Evolutionary conservation across 2,888 invertebrate genomes (phyloP), one percentile per base, ranked within the genome.

Genomic region (Temnothorax unifasciatus): DNA sequence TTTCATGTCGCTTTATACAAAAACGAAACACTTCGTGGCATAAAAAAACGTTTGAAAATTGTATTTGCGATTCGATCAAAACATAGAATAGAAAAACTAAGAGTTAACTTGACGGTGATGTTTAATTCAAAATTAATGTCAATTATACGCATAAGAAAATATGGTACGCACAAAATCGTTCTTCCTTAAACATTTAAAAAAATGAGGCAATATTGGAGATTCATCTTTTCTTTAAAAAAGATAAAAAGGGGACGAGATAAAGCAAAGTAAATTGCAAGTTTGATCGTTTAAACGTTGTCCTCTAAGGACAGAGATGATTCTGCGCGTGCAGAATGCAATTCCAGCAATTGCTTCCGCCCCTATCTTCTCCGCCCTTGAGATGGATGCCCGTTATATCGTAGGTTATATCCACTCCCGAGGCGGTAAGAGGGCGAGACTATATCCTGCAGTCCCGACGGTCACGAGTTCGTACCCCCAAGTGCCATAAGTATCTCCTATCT

Each of bases 401-500:
- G 82, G 86, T 76, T 85, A 85, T 85, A 87, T 86, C 77, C 82
- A 57, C 38, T 69, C 82, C 73, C 69, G 83, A 71, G 83, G 84
- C 52, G 54, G 52, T 47, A 71, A 66, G 54, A 77, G 84, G 75
- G 81, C 82, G 71, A 85, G 87, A 88, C 85, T 82, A 47, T 86
- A 91, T 89, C 86, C 86, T 76, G 77, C 82, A 68, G 85, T 87
- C 85, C 79, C 85, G 54, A 86, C 89, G 92, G 91, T 92, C 92
- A 92, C 91, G 91, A 91, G 90, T 91, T 91, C 89, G 83, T 89
- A 90, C 88, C 86, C 88, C 81, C 71, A 90, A 91, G 91, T 92
- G 89, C 90, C 90, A 91, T 91, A 91, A 92, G 91, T 91, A 92
- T 92, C 90, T 91, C 82, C 89, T 91, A 91, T 91, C 91, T 89